Base-by-base conservation (phyloP, 2,888 invertebrate species). In the Acrocyrtus sp. region DNA sequence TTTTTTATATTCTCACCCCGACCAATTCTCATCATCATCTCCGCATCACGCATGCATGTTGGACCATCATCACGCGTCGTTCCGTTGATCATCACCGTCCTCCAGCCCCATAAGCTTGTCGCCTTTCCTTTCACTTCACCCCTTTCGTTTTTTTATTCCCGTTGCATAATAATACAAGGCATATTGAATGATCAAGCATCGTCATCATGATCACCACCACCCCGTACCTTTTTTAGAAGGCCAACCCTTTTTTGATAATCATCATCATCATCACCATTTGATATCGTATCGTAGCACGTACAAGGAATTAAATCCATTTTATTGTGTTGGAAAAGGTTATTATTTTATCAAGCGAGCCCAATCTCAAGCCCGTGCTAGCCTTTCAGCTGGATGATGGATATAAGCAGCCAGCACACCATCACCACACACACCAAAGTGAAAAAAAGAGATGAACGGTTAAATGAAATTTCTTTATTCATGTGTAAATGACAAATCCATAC, bases 301-400 rank as follows among this genome's bases (percentile, higher is more conserved):
- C 50, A 62, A 62, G 48, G 62, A 61, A 69, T 69, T 67, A 58
- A 54, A 60, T 48, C 45, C 41, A 57, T 41, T 57, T 51, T 53
- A 39, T 47, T 26, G 19, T 54, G 21, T 8, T 34, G n/a, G n/a
- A 41, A 21, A 47, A 47, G 8, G 47, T 17, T 39, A 39, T 22
- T 67, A 50, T 61, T n/a, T 68, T 61, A 61, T 68, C 53, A 61
- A 62, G 53, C 68, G 60, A 61, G 45, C 69, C 62, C 62, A 48
- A 61, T 69, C 61, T 69, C 56, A 47, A 50, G 41, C 69, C 69
- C 69, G 69, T 69, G 69, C 69, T 62, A 24, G 58, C 60, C 51
- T 58, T 26, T 47, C 5, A 8, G 47, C 6, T 15, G 17, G 6
- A n/a, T 17, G 47, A 8, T 10, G n/a, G n/a, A 47, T 10, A 10